Evolutionary conservation across 2,113 vertebrate species (phyloP).

Genomic region (Gobio gobio): DNA sequence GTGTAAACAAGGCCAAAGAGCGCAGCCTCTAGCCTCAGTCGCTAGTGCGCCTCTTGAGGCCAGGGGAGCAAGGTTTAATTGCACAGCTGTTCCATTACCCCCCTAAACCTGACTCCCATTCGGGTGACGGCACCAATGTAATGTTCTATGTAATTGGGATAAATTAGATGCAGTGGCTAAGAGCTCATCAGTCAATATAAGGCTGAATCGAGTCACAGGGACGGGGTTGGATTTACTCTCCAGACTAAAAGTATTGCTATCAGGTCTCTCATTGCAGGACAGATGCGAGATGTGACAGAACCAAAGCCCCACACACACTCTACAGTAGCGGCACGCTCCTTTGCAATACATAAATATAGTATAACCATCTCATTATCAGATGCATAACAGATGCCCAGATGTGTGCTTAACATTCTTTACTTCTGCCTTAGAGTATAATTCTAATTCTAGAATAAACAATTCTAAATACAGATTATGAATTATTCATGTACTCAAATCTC

Average conservation of each 20-base stretch:
- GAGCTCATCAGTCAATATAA: slow-evolving; percentile 11
- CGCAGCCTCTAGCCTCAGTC: too few species aligned
- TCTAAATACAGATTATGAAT: slow-evolving; percentile 4
- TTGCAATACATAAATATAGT: not conserved
- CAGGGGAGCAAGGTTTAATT: too few species aligned
- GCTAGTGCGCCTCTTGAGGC: too few species aligned
- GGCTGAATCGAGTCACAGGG: not conserved
- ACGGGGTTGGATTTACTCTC: slow-evolving; percentile 8
- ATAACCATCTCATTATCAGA: not conserved
- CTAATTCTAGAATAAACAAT: too few species aligned
- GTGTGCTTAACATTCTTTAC: not conserved
- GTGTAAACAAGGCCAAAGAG: too few species aligned
- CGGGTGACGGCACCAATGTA: too few species aligned
- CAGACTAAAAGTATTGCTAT: not conserved
- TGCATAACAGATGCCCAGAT: not conserved
- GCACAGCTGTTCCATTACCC: too few species aligned
- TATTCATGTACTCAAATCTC: not conserved
- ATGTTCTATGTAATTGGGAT: slow-evolving; percentile 5
- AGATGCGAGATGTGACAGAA: not conserved
- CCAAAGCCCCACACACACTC: not conserved
- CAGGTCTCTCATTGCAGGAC: not conserved
- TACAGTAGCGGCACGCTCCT: not conserved
- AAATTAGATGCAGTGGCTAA: slow-evolving; percentile 1
- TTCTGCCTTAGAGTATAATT: too few species aligned
- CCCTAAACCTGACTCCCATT: too few species aligned